Conservation (phyloP, 2,113 vertebrate species). For the Potamarius usumacintae region DNA sequence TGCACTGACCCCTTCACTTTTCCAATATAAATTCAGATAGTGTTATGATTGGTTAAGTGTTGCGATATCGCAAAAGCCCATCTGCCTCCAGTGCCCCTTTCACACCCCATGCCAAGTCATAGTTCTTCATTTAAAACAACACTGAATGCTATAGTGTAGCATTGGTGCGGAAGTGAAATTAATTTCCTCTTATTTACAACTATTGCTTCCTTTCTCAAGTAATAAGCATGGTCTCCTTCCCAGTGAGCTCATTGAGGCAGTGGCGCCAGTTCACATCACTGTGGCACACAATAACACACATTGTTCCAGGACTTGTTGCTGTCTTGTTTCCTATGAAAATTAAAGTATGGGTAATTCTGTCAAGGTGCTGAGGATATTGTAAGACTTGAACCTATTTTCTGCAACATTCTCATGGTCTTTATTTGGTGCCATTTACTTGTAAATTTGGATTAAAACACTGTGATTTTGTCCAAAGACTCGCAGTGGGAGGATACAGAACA, state of each 20-base stretch:
- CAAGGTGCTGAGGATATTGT: background rate
- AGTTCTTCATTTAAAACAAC: constrained; percentile 1
- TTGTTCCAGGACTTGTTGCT: constrained; percentile 48
- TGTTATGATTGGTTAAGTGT: background rate
- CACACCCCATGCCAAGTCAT: background rate
- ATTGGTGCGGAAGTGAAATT: constrained; percentile 34
- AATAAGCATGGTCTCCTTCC: constrained; percentile 46
- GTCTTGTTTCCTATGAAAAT: background rate
- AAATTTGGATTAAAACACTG: background rate
- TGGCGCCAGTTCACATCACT: constrained; percentile 39
- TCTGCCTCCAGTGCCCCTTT: background rate
- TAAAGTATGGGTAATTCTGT: background rate
- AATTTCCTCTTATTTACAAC: constrained; percentile 57
- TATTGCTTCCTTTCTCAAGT: constrained; percentile 62
- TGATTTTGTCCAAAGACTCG: background rate
- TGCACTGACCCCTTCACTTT: background rate
- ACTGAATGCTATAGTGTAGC: background rate
- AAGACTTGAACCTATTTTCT: background rate
- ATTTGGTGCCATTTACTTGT: background rate
- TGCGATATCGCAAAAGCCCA: background rate
- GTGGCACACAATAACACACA: constrained; percentile 57
- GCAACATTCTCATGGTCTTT: background rate
- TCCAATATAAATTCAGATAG: background rate
- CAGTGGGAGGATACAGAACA: background rate
- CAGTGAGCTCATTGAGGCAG: constrained; percentile 52